These are phyloP conservation scores for Anoplolepis gracilipes DNA, from an alignment of 1,140 invertebrate species.

Conservation along the genomic window DNA sequence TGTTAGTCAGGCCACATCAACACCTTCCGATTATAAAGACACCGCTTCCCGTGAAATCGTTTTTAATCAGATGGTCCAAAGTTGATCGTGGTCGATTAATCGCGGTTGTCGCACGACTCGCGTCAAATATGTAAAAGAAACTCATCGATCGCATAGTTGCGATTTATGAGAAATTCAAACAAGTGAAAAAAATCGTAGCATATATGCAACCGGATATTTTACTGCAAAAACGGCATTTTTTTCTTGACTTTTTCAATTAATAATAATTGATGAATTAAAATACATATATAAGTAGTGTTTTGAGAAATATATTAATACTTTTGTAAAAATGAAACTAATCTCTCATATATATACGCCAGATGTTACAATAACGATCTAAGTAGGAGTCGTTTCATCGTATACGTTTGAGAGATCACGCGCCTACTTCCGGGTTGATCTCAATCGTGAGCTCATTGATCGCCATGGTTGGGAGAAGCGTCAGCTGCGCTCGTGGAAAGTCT, in stretches of 20 bases:
- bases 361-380: conserved; percentile 5
- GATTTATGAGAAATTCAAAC: not conserved
- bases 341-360: not conserved
- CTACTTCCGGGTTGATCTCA: conserved; percentile 40
- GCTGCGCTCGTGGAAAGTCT: conserved; percentile 33
- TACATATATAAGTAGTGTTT: not conserved
- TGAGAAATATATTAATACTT: not conserved
- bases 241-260: not conserved
- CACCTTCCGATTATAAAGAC: conserved; percentile 22
- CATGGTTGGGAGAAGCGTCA: conserved; percentile 27
- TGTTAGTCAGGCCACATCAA: conserved; percentile 59
- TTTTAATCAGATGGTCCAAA: conserved; percentile 61
- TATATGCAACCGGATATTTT: not conserved
- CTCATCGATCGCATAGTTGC: not conserved
- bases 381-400: not conserved
- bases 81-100: conserved; percentile 42
- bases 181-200: not conserved
- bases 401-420: conserved; percentile 14
- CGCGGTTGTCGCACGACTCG: conserved; percentile 18
- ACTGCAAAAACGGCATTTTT: not conserved
- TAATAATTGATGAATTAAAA: not conserved
- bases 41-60: conserved; percentile 59
- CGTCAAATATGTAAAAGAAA: conserved; percentile 36
- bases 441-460: conserved; percentile 40
- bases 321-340: not conserved